Percentiles rank a stretch among this genome's conserved stretches.
phyloP scores from a whole-genome alignment of 2,113 vertebrate species.

The Aplodontia rufa region DNA sequence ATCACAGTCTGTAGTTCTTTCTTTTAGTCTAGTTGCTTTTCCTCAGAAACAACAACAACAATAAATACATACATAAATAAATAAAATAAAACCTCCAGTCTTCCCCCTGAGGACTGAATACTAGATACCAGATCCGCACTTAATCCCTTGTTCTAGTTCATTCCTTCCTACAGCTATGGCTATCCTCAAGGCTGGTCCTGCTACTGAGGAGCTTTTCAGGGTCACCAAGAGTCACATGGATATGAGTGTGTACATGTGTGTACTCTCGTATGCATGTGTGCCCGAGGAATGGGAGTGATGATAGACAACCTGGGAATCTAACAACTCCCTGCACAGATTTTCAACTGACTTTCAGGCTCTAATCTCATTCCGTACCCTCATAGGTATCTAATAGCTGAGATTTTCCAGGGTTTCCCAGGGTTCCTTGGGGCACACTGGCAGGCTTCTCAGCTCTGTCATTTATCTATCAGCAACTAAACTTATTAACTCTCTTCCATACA shows the following conservation, averaged over 20 bases:
- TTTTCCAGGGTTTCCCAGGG: not conserved
- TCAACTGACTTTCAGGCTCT: not conserved
- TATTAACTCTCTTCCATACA: not conserved
- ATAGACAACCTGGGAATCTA: not conserved
- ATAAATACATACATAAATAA: too few species aligned
- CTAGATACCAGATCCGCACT: not conserved
- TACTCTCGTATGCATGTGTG: too few species aligned
- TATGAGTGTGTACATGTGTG: too few species aligned
- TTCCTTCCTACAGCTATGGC: not conserved
- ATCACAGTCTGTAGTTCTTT: not conserved
- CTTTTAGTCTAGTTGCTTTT: not conserved
- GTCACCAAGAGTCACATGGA: not conserved
- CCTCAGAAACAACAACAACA: too few species aligned
- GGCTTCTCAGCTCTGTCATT: slow-evolving; percentile 20
- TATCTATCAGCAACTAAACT: slow-evolving; percentile 11
- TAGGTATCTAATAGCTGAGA: not conserved
- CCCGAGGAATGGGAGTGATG: not conserved
- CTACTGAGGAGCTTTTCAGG: not conserved
- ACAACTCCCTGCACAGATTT: not conserved
- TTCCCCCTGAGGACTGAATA: not conserved
- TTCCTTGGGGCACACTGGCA: not conserved
- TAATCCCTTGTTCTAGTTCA: not conserved
- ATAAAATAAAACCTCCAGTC: not conserved
- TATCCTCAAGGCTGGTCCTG: not conserved
- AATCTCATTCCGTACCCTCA: not conserved